A percentile compares a stretch with the other conserved stretches of the same genome.
phyloP scores from a whole-genome alignment of 2,113 vertebrate species.

The Silurus asotus region DNA sequence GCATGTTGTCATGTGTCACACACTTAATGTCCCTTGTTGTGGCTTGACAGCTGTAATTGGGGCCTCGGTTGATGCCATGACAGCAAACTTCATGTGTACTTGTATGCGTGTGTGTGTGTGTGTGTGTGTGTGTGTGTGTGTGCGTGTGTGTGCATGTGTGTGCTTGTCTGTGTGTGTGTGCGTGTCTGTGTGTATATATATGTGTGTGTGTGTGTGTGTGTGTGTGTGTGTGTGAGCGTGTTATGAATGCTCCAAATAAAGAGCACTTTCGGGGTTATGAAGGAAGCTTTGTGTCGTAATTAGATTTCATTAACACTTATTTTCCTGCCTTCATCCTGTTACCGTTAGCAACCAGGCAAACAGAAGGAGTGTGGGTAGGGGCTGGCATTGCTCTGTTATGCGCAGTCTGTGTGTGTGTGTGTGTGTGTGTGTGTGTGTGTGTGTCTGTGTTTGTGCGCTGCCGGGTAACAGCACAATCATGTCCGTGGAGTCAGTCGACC shows the following conservation, averaged over 20 bases:
- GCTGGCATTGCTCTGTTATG: conserved; percentile 8
- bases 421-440: background rate
- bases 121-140: too few relatives aligned
- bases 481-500: conserved; percentile 5
- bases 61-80: conserved; percentile 32
- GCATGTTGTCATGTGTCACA: conserved; percentile 27
- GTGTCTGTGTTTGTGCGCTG: background rate
- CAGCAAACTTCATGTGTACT: background rate
- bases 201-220: conserved; percentile 21
- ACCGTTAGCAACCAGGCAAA: conserved; percentile 54
- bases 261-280: conserved; percentile 24
- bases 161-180: conserved; percentile 8
- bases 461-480: conserved; percentile 27
- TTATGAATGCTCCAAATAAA: conserved; percentile 1
- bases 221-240: background rate
- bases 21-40: background rate
- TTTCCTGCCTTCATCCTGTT: conserved; percentile 43
- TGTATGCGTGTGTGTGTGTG: too few relatives aligned
- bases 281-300: conserved; percentile 29
- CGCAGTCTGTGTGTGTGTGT: background rate
- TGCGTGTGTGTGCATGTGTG: background rate
- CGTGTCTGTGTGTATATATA: conserved; percentile 19
- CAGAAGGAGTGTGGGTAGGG: conserved; percentile 34
- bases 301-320: conserved; percentile 46
- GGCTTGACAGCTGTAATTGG: conserved; percentile 32